Base-by-base conservation (phyloP, 1,140 invertebrate genomes). In the Scaptomyza pallida region DNA sequence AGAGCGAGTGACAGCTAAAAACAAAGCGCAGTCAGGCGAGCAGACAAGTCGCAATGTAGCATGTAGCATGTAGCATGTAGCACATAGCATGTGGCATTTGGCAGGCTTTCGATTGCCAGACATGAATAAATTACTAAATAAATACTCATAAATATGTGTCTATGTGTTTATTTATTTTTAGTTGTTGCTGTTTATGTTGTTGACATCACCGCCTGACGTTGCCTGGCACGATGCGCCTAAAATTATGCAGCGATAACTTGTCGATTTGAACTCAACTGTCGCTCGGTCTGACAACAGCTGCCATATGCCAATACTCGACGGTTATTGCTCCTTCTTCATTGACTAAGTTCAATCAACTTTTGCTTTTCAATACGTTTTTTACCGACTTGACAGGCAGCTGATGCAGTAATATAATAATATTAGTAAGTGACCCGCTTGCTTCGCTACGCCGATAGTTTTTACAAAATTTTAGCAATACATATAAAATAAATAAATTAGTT, bases 41-140 rank as follows among this genome's bases (percentile, higher is more conserved):
- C 56, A 54, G 69, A 56, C 45, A 70, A 47, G 62, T 47, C 63
- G 68, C 2, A 9, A 21, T 21, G 61, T 45, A 69, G 68, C 19
- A 21, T 21, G 19, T 21, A 21, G 19, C 73, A 75, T 72, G 69
- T 65, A n/a, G n/a, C 2, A 21, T 21, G 61, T 45, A 69, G 68
- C 19, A 21, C 4, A 9, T 30, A 30, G 26, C 73, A 76, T 73
- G 70, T 67, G 68, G 26, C 73, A 76, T 73, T 63, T 67, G 68
- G 47, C 57, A 60, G 26, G 26, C 26, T 30, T 30, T 17, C 44
- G 16, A 12, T 35, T 48, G 65, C 45, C 63, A 61, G 67, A 75
- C 65, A 68, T 74, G 73, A 72, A 85, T 86, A 80, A 80, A 86
- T 85, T 86, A 77, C 81, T 64, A 77, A 85, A 85, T 85, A 85